A percentile compares a stretch with the other conserved stretches of the same genome.
Conservation (phyloP, 2,113 vertebrate genomes). For the Triplophysa rosa region DNA sequence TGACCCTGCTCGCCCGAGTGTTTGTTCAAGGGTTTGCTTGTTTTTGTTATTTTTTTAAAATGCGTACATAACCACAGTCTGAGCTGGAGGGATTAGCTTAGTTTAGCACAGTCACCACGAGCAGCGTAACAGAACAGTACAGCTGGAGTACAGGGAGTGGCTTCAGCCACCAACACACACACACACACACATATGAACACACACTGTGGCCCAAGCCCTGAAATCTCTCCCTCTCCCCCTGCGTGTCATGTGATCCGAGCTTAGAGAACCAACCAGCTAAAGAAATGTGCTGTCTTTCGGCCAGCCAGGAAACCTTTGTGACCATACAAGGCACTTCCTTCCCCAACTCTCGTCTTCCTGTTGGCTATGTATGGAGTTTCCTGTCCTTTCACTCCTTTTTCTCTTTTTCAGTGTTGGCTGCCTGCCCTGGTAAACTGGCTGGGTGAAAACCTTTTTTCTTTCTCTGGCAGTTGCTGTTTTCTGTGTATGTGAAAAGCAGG, state of each 20-base stretch:
- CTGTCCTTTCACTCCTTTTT: constrained; percentile 64
- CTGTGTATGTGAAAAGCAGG: constrained; percentile 50
- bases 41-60: not conserved
- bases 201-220: constrained; percentile 55
- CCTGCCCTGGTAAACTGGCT: constrained; percentile 74
- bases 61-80: constrained; percentile 32
- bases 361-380: constrained; percentile 82
- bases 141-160: constrained; percentile 51
- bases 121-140: constrained; percentile 34
- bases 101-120: constrained; percentile 38
- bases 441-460: constrained; percentile 61
- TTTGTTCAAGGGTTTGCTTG: constrained; percentile 20
- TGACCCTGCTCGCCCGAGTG: not conserved
- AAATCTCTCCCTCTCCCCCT: constrained; percentile 66
- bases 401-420: constrained; percentile 68
- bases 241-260: constrained; percentile 71
- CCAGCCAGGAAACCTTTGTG: constrained; percentile 75
- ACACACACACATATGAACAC: constrained; percentile 40
- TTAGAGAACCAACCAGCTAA: constrained; percentile 71
- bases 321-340: constrained; percentile 82
- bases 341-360: constrained; percentile 77
- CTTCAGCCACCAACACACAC: constrained; percentile 39
- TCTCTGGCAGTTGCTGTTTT: constrained; percentile 41
- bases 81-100: constrained; percentile 39
- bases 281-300: constrained; percentile 75